Evolutionary conservation across 1,140 invertebrate species (phyloP), one percentile per base, ranked within the genome.

Genomic region (Drosophila parvula): DNA sequence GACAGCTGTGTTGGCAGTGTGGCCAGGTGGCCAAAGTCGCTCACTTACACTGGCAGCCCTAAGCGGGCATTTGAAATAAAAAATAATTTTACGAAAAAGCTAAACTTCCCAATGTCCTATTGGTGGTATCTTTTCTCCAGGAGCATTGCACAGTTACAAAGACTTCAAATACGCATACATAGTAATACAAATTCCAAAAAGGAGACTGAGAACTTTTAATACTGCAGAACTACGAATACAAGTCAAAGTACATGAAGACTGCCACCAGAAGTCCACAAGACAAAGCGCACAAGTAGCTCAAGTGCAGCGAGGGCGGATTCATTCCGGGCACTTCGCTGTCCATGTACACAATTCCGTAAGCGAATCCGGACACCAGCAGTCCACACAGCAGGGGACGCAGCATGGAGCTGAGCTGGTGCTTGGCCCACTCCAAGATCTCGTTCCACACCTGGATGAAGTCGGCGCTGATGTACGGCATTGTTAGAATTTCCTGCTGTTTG

Each of bases 311-410:
- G 4, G 93, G 93, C 8, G 93, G 93, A 77, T 89, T 86, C 4
- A 93, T 78, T n/a, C 93, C 93, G 1, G 93, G 93, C 28, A 92
- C 82, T 55, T 89, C 88, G 22, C 93, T 93, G 76, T 94, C 93
- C 56, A 93, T 86, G 83, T 93, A 94, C 12, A 93, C 92, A 48
- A 93, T 91, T 28, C 91, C 74, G 78, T 92, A 93, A 5, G 91
- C 93, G 63, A 93, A 93, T 43, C 86, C 40, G 9, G 81, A 62
- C 43, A 91, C 73, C 0, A 77, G 14, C 4, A 91, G 50, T 5
- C 90, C 90, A 75, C 86, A 91, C 47, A 91, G 28, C 41, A 91
- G 27, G 32, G 90, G 83, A n/a, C 61, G 61, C 55, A 91, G 27
- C 58, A 59, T 75, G 69, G 68, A 67, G 45, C 43, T 18, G 60